A percentile compares a stretch with the other conserved stretches of the same genome.
phyloP scores from a whole-genome alignment of 2,888 invertebrate species.

The Candidula unifasciata region DNA sequence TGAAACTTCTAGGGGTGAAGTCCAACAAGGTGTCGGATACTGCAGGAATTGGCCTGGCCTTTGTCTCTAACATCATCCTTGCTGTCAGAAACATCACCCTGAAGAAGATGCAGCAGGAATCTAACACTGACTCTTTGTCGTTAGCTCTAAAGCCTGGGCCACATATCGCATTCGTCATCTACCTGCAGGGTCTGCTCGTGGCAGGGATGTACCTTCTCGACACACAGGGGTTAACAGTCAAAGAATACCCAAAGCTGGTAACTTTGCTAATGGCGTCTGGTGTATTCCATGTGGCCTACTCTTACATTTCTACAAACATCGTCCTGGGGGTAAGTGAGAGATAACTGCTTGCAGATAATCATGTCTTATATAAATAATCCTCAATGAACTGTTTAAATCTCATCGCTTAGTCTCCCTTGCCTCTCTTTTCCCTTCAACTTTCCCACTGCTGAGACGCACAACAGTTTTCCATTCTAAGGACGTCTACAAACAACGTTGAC shows the following conservation, averaged over 20 bases:
- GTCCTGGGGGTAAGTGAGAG: slow-evolving; percentile 41
- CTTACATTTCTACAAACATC: slow-evolving; percentile 57
- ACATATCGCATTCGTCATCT: not conserved
- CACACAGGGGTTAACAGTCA: no score
- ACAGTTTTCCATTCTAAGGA: no score
- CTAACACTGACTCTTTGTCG: no score
- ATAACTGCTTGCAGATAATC: not conserved
- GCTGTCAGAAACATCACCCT: slow-evolving; percentile 57
- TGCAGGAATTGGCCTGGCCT: slow-evolving; percentile 48
- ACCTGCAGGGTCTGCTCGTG: not conserved
- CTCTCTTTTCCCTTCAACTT: no score
- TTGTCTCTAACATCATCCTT: slow-evolving; percentile 58
- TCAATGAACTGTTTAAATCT: no score
- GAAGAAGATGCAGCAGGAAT: slow-evolving; percentile 43
- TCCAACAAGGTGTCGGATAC: not conserved
- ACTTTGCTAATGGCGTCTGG: slow-evolving; percentile 41
- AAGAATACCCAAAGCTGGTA: not conserved
- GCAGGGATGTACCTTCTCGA: not conserved
- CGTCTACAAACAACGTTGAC: no score
- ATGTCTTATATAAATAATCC: no score
- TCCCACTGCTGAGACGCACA: no score
- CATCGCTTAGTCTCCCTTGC: no score
- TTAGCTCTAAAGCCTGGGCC: not conserved
- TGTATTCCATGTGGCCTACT: slow-evolving; percentile 58
- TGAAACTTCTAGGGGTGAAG: no score